Percentiles rank a stretch among this genome's conserved stretches.
These are phyloP conservation scores for Drosophila insularis DNA, from an alignment of 1,140 invertebrate species.

Conservation along the genomic window DNA sequence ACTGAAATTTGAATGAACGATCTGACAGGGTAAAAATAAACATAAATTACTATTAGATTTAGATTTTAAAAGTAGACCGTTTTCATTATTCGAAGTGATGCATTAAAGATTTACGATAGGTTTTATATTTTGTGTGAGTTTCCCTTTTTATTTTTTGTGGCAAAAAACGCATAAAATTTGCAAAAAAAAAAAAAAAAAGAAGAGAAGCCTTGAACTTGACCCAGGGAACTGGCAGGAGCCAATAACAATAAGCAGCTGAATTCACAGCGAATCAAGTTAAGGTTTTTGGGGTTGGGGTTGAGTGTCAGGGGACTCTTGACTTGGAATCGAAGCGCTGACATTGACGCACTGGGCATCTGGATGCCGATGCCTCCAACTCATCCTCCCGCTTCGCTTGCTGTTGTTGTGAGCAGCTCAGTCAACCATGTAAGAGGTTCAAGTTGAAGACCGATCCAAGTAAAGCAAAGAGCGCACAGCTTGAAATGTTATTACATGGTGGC, in stretches of 20 bases:
- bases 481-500: conserved; percentile 70
- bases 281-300: conserved; percentile 26
- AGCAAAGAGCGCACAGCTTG: conserved; percentile 62
- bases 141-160: background rate
- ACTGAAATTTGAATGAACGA: no score
- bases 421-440: conserved; percentile 71
- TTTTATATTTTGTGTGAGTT: background rate
- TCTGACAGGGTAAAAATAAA: background rate
- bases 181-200: conserved; percentile 27
- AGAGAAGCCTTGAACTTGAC: conserved; percentile 80
- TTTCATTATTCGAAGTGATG: background rate
- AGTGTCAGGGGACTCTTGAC: conserved; percentile 54
- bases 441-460: conserved; percentile 45
- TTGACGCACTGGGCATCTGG: conserved; percentile 61
- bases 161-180: conserved; percentile 70
- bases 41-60: background rate
- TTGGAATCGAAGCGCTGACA: conserved; percentile 69
- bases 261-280: conserved; percentile 63
- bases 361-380: background rate
- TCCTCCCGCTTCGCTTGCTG: background rate
- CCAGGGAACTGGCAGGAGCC: conserved; percentile 47
- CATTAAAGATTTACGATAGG: background rate
- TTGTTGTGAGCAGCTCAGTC: conserved; percentile 46
- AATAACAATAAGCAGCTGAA: conserved; percentile 32
- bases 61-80: background rate